phyloP scores from a whole-genome alignment of 2,113 vertebrate genomes.

The Chlorocebus sabaeus region DNA sequence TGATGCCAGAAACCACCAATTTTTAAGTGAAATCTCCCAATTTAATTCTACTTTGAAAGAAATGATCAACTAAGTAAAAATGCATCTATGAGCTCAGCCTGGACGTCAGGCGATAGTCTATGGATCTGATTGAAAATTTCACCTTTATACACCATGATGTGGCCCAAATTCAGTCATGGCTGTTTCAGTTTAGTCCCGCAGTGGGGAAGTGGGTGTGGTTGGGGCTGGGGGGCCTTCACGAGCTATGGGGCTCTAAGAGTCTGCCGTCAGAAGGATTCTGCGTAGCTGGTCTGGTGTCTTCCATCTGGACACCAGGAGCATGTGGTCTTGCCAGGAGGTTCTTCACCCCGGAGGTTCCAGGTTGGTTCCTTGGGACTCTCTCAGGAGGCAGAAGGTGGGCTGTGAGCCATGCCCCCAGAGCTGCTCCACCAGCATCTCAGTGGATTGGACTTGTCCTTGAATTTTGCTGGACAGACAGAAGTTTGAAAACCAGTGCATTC shows the following conservation, averaged over 20 bases:
- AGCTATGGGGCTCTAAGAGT: rapidly evolving
- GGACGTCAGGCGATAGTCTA: neutral
- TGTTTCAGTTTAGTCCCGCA: rapidly evolving
- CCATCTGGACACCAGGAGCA: neutral
- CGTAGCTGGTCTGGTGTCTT: neutral
- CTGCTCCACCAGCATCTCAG: neutral
- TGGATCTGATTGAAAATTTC: neutral
- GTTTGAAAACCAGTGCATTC: rapidly evolving
- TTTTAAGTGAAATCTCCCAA: neutral
- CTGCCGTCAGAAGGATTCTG: neutral
- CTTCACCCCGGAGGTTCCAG: neutral
- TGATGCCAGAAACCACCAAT: neutral
- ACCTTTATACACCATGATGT: rapidly evolving
- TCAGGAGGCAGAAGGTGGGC: neutral
- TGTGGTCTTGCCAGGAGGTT: neutral
- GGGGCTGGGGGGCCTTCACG: rapidly evolving
- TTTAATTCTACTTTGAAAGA: neutral
- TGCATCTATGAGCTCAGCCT: rapidly evolving
- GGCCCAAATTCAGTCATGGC: neutral
- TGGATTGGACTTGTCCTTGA: neutral
- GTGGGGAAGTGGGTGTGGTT: rapidly evolving
- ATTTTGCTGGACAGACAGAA: too few relatives aligned
- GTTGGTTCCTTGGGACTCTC: neutral
- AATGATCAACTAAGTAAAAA: neutral
- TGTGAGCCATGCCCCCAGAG: neutral